phyloP scores from a whole-genome alignment of 1,140 invertebrate genomes.

The Drosophila watanabei region DNA sequence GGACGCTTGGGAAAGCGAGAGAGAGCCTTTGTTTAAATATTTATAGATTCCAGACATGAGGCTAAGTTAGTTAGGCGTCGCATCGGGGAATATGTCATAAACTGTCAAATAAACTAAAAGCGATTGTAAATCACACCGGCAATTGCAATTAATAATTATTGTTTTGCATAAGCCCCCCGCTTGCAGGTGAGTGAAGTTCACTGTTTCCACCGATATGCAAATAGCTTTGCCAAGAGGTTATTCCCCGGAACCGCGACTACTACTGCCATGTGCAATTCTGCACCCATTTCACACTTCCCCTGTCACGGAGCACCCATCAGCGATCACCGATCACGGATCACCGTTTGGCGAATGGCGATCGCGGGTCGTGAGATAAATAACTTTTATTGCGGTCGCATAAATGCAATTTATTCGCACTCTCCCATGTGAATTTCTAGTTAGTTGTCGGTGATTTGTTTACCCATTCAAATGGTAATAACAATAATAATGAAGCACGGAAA shows the following conservation, averaged over 20 bases:
- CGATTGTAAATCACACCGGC: constrained; percentile 62
- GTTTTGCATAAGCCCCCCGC: constrained; percentile 42
- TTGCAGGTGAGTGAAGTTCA: constrained; percentile 1
- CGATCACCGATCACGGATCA: constrained; percentile 24
- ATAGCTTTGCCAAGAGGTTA: constrained; percentile 43
- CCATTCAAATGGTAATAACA: constrained; percentile 46
- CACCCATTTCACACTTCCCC: constrained; percentile 29
- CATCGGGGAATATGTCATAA: constrained; percentile 46
- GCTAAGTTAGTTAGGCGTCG: constrained; percentile 30
- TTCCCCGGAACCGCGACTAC: constrained; percentile 20
- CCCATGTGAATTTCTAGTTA: constrained; percentile 34
- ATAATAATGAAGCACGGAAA: constrained; percentile 48
- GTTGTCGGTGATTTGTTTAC: constrained; percentile 34
- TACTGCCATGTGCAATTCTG: background rate
- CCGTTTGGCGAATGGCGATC: constrained; percentile 1
- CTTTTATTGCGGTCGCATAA: constrained; percentile 52
- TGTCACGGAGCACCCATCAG: constrained; percentile 11
- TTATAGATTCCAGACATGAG: constrained; percentile 33
- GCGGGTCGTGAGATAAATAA: constrained; percentile 54
- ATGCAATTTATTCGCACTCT: constrained; percentile 49
- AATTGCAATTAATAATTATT: constrained; percentile 73
- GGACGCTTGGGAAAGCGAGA: constrained; percentile 7
- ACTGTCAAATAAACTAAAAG: constrained; percentile 60
- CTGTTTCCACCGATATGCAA: constrained; percentile 56
- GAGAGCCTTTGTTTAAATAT: constrained; percentile 19